These are phyloP conservation scores for Oopsacas minuta DNA, from an alignment of 37 sponge, comb jelly and placozoan genomes.

Conservation along the genomic window DNA sequence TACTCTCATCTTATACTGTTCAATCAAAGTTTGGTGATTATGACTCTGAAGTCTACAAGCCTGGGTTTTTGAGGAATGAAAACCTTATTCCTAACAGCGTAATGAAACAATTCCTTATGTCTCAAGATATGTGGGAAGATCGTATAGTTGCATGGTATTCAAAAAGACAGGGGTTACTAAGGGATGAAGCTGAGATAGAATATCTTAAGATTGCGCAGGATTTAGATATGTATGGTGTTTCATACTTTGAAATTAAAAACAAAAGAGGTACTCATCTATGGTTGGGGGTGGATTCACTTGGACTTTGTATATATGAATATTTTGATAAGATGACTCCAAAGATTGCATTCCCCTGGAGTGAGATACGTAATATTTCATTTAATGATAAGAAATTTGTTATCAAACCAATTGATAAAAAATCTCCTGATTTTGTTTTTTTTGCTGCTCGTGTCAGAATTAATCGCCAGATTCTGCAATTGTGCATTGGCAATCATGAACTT, in stretches of 20 bases:
- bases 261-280: background rate
- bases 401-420: constrained; percentile 3
- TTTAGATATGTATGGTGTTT: constrained; percentile 13
- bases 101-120: background rate
- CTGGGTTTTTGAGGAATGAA: constrained; percentile 6
- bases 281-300: constrained; percentile 1
- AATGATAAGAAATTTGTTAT: constrained; percentile 11
- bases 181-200: background rate
- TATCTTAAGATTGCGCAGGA: background rate
- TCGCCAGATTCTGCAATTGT: background rate
- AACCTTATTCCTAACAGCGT: background rate
- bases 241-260: constrained; percentile 1
- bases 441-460: background rate
- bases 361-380: background rate
- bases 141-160: constrained; percentile 15
- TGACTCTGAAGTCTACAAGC: background rate
- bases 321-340: background rate
- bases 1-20: background rate
- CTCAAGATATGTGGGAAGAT: constrained; percentile 13
- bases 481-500: background rate
- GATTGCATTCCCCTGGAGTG: background rate
- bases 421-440: constrained; percentile 11
- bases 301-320: background rate
- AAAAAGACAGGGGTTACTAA: background rate
- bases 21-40: constrained; percentile 7